A percentile compares a stretch with the other conserved stretches of the same genome.
Evolutionary conservation across 2,113 vertebrate species (phyloP).

Genomic region (Amazona vittata): DNA sequence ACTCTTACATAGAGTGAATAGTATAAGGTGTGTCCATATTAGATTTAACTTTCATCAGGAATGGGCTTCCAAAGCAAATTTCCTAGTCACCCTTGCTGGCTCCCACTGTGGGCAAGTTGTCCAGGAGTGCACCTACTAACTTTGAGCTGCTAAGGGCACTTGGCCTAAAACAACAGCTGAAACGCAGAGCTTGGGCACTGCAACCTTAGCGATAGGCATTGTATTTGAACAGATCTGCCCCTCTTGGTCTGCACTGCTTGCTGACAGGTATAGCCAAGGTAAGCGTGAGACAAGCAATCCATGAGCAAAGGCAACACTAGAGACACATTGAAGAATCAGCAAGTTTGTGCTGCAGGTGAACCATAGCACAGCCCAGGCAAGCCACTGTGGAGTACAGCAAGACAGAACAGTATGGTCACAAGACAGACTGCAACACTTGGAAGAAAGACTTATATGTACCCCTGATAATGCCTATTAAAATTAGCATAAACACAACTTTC

Average conservation of each 20-base stretch:
- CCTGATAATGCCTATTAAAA: background rate
- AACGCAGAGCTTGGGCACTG: accelerated
- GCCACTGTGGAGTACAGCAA: background rate
- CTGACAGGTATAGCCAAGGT: background rate
- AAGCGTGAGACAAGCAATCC: background rate
- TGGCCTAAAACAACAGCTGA: background rate
- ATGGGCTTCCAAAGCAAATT: background rate
- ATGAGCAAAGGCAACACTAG: accelerated
- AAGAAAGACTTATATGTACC: background rate
- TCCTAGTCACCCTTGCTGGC: background rate
- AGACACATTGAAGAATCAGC: background rate
- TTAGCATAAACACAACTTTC: background rate
- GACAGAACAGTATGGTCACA: background rate
- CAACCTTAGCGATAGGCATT: background rate
- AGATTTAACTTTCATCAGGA: background rate
- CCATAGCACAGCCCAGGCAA: background rate
- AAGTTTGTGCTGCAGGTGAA: background rate
- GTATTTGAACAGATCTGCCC: background rate
- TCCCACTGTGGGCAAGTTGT: background rate
- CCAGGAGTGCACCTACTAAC: background rate
- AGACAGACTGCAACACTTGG: background rate
- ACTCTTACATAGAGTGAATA: background rate
- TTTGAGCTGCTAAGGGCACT: background rate
- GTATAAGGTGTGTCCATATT: background rate
- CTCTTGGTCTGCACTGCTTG: background rate